Base-by-base conservation (phyloP, 2,888 invertebrate genomes). In the Athrips mouffetella region DNA sequence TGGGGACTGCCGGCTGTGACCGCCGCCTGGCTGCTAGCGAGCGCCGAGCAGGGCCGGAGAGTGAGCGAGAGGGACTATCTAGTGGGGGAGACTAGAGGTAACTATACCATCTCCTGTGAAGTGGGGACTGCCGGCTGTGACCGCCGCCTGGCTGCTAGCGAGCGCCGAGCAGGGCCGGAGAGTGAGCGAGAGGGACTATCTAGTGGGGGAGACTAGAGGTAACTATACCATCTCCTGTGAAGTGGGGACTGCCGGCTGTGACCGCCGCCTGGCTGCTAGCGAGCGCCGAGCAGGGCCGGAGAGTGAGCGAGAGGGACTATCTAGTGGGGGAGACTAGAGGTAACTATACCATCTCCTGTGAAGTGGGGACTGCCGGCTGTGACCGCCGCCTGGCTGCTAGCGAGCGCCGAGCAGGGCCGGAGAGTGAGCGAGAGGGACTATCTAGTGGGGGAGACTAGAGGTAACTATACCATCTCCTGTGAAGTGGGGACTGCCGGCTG, bases 221-320 rank as follows among this genome's bases (percentile, higher is more conserved):
- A n/a, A n/a, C n/a, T n/a, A n/a, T n/a, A n/a, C n/a, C n/a, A n/a
- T n/a, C n/a, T n/a, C n/a, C n/a, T n/a, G n/a, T n/a, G n/a, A n/a
- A n/a, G n/a, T n/a, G n/a, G n/a, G n/a, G n/a, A n/a, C 82, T 96
- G 50, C 97, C 96, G 0, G 94, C 94, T 1, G 93, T 98, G 0
- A 91, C 77, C 0, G 92, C 92, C 8, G 82, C 91, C 7, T 98
- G 97, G 97, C 71, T 97, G 42, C 67, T 94, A 37, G 90, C 90
- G 21, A 96, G 96, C 73, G 93, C 91, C n/a, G 67, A 70, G 37
- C 70, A 77, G 0, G 92, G 92, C 0, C 66, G 69, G 10, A 78
- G 89, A 31, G 84, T 92, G 1, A 73, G 90, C 23, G 93, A 92
- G 67, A 70, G 62, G 0, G 72, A 72, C 0, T 91, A 89, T 67